Evolutionary conservation across 2,888 invertebrate species (phyloP).

Genomic region (Eudemis profundana): DNA sequence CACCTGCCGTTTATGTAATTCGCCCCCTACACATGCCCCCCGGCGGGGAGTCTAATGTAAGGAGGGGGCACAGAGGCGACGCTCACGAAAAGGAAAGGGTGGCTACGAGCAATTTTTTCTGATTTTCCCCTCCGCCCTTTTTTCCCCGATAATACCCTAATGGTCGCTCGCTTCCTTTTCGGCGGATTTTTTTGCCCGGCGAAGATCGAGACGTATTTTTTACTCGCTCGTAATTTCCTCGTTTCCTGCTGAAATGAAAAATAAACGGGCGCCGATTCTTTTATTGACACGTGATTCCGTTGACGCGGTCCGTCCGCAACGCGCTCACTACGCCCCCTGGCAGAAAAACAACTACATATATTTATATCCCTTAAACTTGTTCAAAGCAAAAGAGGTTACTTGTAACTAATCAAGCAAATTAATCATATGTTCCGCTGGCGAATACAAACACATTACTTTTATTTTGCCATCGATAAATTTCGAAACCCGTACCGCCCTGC

Average conservation of each 20-base stretch:
- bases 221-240: constrained; percentile 78
- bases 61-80: constrained; percentile 69
- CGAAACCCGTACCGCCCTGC: constrained; percentile 67
- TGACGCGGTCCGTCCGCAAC: constrained; percentile 45
- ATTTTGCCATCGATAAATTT: constrained; percentile 78
- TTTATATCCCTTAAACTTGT: neutral
- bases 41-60: constrained; percentile 72
- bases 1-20: constrained; percentile 82
- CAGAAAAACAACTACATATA: constrained; percentile 1
- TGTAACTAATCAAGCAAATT: constrained; percentile 19
- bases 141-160: constrained; percentile 84
- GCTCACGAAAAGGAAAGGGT: constrained; percentile 83
- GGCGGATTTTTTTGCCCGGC: constrained; percentile 72
- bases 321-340: neutral
- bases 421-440: constrained; percentile 7
- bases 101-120: constrained; percentile 81
- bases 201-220: constrained; percentile 83
- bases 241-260: constrained; percentile 76
- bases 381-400: neutral
- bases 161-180: constrained; percentile 84
- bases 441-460: constrained; percentile 60
- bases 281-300: constrained; percentile 67
- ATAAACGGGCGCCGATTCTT: constrained; percentile 65
- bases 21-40: constrained; percentile 71
- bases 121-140: constrained; percentile 76